A percentile compares a stretch with the other conserved stretches of the same genome.
Conservation (phyloP, 2,888 invertebrate genomes). For the Microdon myrmicae region DNA sequence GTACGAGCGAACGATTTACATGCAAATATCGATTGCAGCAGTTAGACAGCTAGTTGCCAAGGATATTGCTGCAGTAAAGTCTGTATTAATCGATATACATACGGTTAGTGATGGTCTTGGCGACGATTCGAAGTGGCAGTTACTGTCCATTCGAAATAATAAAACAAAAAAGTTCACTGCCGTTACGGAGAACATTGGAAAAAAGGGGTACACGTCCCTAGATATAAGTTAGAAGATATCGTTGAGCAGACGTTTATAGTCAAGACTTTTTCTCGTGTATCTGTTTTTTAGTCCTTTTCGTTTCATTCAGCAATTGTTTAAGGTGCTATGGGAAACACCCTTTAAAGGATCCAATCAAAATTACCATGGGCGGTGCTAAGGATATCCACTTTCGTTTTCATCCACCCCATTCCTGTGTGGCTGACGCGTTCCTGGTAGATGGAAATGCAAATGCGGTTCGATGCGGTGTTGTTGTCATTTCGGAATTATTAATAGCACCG, state of each 20-base stretch:
- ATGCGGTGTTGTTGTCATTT: constrained; percentile 30
- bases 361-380: constrained; percentile 42
- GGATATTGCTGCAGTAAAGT: constrained; percentile 3
- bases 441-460: constrained; percentile 32
- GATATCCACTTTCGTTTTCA: constrained; percentile 26
- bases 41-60: constrained; percentile 16
- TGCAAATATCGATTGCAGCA: constrained; percentile 2
- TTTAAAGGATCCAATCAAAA: constrained; percentile 48
- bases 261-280: too few species aligned
- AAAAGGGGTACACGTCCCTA: too few species aligned
- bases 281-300: too few species aligned
- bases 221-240: too few species aligned
- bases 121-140: constrained; percentile 9
- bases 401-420: constrained; percentile 12
- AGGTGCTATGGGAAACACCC: constrained; percentile 32
- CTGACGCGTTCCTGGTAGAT: constrained; percentile 1
- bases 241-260: too few species aligned
- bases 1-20: constrained; percentile 12
- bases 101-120: constrained; percentile 12
- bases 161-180: too few species aligned
- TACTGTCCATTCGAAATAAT: too few species aligned
- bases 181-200: too few species aligned
- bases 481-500: constrained; percentile 44
- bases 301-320: constrained; percentile 20
- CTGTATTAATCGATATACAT: constrained; percentile 18